phyloP scores from a whole-genome alignment of 2,113 vertebrate genomes.

The Bothrops jararaca region DNA sequence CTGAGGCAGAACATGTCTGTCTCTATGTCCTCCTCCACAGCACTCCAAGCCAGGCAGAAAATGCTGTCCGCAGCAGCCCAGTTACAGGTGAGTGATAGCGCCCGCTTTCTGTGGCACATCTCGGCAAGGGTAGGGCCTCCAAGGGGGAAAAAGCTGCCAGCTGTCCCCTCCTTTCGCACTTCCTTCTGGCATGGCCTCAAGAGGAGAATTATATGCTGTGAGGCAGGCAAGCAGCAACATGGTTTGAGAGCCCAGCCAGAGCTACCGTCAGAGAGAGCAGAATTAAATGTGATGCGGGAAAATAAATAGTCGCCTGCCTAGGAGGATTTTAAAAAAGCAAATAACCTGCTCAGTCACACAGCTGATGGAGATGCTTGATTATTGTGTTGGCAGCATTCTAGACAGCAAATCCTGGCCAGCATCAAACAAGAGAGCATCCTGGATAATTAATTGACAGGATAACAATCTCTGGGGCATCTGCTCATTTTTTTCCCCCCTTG shows the following conservation, averaged over 20 bases:
- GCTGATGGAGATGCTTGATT: neutral
- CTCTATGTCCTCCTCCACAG: slow-evolving; percentile 90
- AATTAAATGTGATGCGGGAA: slow-evolving; percentile 35
- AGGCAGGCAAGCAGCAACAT: neutral
- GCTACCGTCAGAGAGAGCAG: neutral
- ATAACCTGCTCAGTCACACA: neutral
- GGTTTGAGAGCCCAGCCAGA: neutral
- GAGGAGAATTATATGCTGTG: neutral
- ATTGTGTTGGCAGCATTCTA: neutral
- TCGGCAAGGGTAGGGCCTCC: neutral
- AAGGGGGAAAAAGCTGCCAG: slow-evolving; percentile 5
- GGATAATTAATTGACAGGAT: neutral
- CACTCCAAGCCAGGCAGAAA: slow-evolving; percentile 90
- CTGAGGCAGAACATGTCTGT: slow-evolving; percentile 87
- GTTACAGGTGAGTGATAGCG: slow-evolving; percentile 80
- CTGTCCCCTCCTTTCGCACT: slow-evolving; percentile 14
- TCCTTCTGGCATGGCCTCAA: neutral
- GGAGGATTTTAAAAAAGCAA: neutral
- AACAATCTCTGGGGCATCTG: neutral
- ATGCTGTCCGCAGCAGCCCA: slow-evolving; percentile 90
- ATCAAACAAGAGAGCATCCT: neutral
- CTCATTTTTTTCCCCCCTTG: neutral
- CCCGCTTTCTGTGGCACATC: neutral
- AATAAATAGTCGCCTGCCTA: slow-evolving; percentile 9
- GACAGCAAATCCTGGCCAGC: neutral